Evolutionary conservation across 2,888 invertebrate species (phyloP).

Genomic region (Cacoxenus indagator): DNA sequence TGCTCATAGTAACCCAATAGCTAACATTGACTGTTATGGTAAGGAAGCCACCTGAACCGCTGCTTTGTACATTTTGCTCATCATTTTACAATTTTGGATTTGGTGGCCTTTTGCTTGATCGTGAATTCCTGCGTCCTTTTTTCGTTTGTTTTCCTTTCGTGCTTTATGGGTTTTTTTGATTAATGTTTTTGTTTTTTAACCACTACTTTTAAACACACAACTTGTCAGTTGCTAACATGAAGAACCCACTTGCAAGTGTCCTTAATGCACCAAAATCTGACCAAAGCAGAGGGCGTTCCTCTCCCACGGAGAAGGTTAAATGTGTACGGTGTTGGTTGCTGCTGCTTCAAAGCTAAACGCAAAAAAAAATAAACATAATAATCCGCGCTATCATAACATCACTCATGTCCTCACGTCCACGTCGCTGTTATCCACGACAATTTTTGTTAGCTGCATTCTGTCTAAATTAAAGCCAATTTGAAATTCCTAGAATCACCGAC

Average conservation of each 20-base stretch:
- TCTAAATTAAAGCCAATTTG: not conserved
- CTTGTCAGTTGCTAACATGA: not conserved
- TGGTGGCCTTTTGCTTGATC: not conserved
- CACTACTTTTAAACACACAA: not conserved
- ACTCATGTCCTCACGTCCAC: not conserved
- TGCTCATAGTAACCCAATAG: constrained; percentile 7
- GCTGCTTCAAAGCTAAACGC: not conserved
- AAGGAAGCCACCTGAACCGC: constrained; percentile 1
- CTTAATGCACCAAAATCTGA: too few species aligned
- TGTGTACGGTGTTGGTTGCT: constrained; percentile 9
- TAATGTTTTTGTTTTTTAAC: not conserved
- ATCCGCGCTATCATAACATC: not conserved
- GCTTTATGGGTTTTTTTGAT: not conserved
- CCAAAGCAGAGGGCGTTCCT: too few species aligned
- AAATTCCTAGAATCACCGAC: constrained; percentile 64
- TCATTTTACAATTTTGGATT: not conserved
- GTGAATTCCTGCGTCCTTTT: not conserved
- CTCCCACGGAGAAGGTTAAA: too few species aligned
- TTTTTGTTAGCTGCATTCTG: not conserved
- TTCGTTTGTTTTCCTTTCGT: not conserved
- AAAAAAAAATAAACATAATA: not conserved
- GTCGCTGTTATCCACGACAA: not conserved
- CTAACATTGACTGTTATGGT: constrained; percentile 11
- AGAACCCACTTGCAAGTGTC: too few species aligned
- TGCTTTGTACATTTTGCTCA: not conserved